phyloP scores from a whole-genome alignment of 1,140 invertebrate species.

The Nixonia krombeini region DNA sequence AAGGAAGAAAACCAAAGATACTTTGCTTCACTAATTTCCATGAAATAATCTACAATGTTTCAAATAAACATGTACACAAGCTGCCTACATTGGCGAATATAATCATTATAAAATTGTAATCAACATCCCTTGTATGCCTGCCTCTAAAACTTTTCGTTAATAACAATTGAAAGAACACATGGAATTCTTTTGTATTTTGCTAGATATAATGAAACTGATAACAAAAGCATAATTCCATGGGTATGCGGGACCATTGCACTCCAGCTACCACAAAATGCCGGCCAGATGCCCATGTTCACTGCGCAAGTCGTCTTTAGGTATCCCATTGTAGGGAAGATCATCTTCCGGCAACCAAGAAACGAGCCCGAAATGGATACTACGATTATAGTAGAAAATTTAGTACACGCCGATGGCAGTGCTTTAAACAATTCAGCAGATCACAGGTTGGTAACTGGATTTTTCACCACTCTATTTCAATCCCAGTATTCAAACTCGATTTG shows the following conservation, averaged over 20 bases:
- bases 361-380: slow-evolving; percentile 87
- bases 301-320: slow-evolving; percentile 85
- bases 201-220: slow-evolving; percentile 67
- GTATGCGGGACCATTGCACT: slow-evolving; percentile 78
- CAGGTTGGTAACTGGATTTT: slow-evolving; percentile 75
- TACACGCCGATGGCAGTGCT: slow-evolving; percentile 88
- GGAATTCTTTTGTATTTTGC: slow-evolving; percentile 19
- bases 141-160: too few relatives aligned
- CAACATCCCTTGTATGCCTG: too few relatives aligned
- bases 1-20: too few relatives aligned
- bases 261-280: slow-evolving; percentile 77
- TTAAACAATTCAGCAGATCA: slow-evolving; percentile 85
- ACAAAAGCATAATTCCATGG: slow-evolving; percentile 75
- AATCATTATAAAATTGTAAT: too few relatives aligned
- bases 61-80: too few relatives aligned
- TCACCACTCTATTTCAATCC: too few relatives aligned
- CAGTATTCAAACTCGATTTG: too few relatives aligned
- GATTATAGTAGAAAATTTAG: slow-evolving; percentile 81
- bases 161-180: too few relatives aligned
- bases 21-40: too few relatives aligned
- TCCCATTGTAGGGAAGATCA: slow-evolving; percentile 88
- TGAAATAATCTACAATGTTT: too few relatives aligned
- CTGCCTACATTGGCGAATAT: too few relatives aligned
- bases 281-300: slow-evolving; percentile 80
- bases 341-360: slow-evolving; percentile 86